phyloP scores from a whole-genome alignment of 2,113 vertebrate genomes.

The Tamias sibiricus region DNA sequence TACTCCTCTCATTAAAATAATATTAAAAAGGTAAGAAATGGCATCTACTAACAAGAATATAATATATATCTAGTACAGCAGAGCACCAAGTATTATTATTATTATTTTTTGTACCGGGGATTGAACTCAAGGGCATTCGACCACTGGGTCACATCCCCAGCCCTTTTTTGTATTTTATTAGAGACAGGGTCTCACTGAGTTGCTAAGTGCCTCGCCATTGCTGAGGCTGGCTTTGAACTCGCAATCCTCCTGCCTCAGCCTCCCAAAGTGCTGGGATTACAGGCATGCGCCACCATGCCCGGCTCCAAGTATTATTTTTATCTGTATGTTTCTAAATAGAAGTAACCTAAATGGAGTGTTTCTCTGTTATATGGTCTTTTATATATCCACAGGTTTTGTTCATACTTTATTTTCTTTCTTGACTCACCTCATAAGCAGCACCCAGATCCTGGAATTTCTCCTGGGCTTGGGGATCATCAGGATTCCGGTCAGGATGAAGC shows the following conservation, averaged over 20 bases:
- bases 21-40: conserved; percentile 9
- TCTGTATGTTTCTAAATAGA: neutral
- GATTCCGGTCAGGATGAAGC: conserved; percentile 97
- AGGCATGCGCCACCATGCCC: no score
- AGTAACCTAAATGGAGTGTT: neutral
- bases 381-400: neutral
- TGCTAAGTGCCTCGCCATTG: no score
- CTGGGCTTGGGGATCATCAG: conserved; percentile 95
- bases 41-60: neutral
- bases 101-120: no score
- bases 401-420: neutral
- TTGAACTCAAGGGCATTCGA: no score
- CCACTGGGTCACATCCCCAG: no score
- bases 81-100: neutral
- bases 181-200: no score
- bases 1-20: conserved; percentile 42
- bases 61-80: neutral
- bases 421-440: conserved; percentile 96
- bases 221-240: no score
- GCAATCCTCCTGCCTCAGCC: no score
- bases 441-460: conserved; percentile 99
- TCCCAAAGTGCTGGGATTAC: no score
- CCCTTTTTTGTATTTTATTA: no score
- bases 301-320: no score
- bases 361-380: neutral